Conservation (phyloP, 92 coral and sea anemone species). For the Heteractis magnifica region DNA sequence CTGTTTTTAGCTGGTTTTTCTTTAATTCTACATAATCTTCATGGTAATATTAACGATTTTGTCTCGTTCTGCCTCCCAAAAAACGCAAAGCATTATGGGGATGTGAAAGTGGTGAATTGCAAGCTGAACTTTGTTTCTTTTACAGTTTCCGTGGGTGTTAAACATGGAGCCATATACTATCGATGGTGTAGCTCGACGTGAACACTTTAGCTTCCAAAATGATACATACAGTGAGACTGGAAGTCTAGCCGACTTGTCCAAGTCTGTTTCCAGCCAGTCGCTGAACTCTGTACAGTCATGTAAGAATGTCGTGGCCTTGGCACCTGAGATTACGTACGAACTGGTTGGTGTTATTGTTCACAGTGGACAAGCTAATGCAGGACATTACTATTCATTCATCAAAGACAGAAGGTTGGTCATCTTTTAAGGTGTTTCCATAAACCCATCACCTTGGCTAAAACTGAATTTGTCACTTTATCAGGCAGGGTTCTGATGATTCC, state of each 20-base stretch:
- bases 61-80: too few species aligned
- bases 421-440: background rate
- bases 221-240: constrained; percentile 66
- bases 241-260: constrained; percentile 64
- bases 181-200: constrained; percentile 79
- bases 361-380: constrained; percentile 90
- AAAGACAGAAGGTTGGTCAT: constrained; percentile 70
- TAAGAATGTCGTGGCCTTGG: constrained; percentile 34
- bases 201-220: constrained; percentile 34
- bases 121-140: background rate
- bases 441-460: background rate
- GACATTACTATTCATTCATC: constrained; percentile 80
- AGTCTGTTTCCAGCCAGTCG: constrained; percentile 61
- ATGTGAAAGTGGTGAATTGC: too few species aligned
- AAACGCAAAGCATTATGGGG: too few species aligned
- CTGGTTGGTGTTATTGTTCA: constrained; percentile 82
- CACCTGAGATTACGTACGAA: constrained; percentile 76
- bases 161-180: constrained; percentile 92
- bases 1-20: too few species aligned
- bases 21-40: too few species aligned
- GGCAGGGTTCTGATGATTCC: constrained; percentile 40
- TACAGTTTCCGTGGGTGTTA: constrained; percentile 56
- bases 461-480: background rate
- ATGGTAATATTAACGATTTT: too few species aligned
- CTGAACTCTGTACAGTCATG: constrained; percentile 56